A percentile compares a stretch with the other conserved stretches of the same genome.
These are phyloP conservation scores for Cebidichthys violaceus DNA, from an alignment of 2,113 vertebrate genomes.

Conservation along the genomic window DNA sequence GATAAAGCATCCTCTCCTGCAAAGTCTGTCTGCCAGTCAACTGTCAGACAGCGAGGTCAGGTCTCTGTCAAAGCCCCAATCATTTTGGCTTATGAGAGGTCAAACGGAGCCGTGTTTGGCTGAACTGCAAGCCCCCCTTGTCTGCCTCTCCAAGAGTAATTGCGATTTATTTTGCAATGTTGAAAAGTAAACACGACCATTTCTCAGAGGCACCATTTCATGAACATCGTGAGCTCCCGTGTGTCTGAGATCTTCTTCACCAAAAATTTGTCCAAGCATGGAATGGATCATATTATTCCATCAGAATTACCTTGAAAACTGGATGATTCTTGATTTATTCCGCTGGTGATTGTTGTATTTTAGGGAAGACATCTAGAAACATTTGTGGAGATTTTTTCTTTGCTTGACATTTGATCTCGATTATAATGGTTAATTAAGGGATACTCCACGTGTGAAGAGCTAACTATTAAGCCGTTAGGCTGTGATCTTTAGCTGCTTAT, in stretches of 20 bases:
- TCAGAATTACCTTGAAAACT: neutral
- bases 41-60: constrained; percentile 41
- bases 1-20: constrained; percentile 36
- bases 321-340: neutral
- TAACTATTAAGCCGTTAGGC: neutral
- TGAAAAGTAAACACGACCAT: constrained; percentile 61
- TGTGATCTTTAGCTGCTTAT: too few species aligned
- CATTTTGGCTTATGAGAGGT: constrained; percentile 69
- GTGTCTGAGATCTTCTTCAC: neutral
- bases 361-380: neutral
- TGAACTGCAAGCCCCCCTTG: constrained; percentile 35
- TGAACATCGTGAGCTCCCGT: neutral
- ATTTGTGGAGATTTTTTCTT: neutral
- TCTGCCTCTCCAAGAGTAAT: constrained; percentile 51
- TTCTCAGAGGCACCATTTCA: constrained; percentile 40
- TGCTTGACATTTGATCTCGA: neutral
- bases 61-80: constrained; percentile 67
- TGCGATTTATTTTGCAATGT: constrained; percentile 71
- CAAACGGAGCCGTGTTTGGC: constrained; percentile 55
- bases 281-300: neutral
- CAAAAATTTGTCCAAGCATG: neutral
- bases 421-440: neutral
- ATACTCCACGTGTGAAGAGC: neutral
- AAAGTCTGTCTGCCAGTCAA: constrained; percentile 38
- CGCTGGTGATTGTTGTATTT: neutral